A percentile compares a stretch with the other conserved stretches of the same genome.
Conservation (phyloP, 2,797 vertebrate species). For the Amblyraja radiata region DNA sequence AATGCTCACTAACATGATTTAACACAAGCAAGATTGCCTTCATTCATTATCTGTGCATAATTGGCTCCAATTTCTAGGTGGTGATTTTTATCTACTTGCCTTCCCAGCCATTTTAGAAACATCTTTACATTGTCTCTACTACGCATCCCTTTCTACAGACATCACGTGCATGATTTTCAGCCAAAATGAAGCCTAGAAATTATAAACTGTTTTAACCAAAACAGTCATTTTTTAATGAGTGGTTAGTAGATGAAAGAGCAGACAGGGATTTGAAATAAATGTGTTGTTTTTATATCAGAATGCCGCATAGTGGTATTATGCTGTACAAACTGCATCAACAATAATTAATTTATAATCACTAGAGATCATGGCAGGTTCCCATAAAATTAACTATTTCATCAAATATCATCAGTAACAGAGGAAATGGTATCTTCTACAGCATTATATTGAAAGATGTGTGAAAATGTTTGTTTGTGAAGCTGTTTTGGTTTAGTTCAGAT, state of each 20-base stretch:
- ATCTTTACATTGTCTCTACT: background rate
- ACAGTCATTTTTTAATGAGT: background rate
- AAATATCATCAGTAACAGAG: background rate
- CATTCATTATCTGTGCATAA: no score
- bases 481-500: background rate
- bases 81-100: background rate
- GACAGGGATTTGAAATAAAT: background rate
- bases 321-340: background rate
- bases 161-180: background rate
- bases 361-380: background rate
- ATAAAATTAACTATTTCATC: constrained; percentile 6
- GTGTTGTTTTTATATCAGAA: background rate
- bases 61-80: no score
- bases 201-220: background rate
- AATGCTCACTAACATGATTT: no score
- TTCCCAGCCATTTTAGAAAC: background rate
- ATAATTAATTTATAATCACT: background rate
- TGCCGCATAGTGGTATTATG: background rate
- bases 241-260: background rate
- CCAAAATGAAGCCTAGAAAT: background rate
- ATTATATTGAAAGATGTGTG: background rate
- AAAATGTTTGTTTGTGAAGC: background rate
- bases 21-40: no score
- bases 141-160: background rate
- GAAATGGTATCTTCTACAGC: background rate